Conservation (phyloP, 2,113 vertebrate genomes). For the Bubalus kerabau region DNA sequence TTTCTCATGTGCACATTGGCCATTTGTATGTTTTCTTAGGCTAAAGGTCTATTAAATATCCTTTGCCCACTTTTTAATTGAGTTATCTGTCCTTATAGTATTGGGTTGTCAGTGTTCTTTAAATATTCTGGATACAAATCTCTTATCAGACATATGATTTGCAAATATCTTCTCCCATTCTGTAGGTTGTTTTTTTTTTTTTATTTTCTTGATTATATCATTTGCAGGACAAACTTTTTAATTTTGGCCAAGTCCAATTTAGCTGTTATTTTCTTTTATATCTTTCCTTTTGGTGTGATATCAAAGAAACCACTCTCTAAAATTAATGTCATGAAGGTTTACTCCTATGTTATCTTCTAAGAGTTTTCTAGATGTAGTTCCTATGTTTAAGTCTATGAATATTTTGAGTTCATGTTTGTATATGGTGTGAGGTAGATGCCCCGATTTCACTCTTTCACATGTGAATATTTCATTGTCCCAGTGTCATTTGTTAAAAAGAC, state of each 20-base stretch:
- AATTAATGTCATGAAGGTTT: background rate
- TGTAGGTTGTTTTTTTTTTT: background rate
- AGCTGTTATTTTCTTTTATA: background rate
- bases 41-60: background rate
- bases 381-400: background rate
- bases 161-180: background rate
- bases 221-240: background rate
- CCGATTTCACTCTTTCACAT: background rate
- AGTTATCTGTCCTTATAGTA: background rate
- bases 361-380: background rate
- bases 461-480: background rate
- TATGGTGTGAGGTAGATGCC: background rate
- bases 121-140: background rate
- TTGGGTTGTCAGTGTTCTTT: background rate
- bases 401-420: background rate
- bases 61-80: background rate
- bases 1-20: background rate
- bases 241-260: background rate
- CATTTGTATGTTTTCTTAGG: background rate
- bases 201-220: background rate
- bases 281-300: background rate
- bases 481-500: background rate
- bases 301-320: background rate
- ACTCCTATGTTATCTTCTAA: background rate
- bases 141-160: background rate